Evolutionary conservation across 2,888 invertebrate genomes (phyloP).

Genomic region (Opisthograptis luteolata): DNA sequence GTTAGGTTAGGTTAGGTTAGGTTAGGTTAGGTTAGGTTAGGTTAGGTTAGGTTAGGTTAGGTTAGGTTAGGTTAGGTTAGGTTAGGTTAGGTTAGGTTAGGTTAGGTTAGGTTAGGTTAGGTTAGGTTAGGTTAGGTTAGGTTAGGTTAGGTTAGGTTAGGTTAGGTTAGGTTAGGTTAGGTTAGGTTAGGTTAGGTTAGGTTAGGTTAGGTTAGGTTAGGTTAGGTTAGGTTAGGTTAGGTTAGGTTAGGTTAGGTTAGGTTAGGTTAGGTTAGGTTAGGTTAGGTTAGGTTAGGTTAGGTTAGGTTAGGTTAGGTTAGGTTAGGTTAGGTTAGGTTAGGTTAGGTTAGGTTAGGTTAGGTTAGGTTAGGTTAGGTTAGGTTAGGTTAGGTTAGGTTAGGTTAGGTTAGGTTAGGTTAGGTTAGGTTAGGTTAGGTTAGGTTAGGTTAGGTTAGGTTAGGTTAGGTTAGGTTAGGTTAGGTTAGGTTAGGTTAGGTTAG

Average conservation of each 20-base stretch:
- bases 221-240: constrained; percentile 16
- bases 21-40: constrained; percentile 33
- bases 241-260: constrained; percentile 11
- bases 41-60: constrained; percentile 32
- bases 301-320: constrained; percentile 36
- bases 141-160: constrained; percentile 24
- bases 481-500: constrained; percentile 20
- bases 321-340: constrained; percentile 32
- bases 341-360: constrained; percentile 30
- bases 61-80: constrained; percentile 32
- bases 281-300: constrained; percentile 28
- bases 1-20: constrained; percentile 26
- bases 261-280: constrained; percentile 19
- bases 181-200: constrained; percentile 11
- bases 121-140: constrained; percentile 28
- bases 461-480: constrained; percentile 16
- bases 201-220: constrained; percentile 1
- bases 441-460: constrained; percentile 31
- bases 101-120: constrained; percentile 23
- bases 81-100: constrained; percentile 29
- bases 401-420: constrained; percentile 33
- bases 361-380: constrained; percentile 29
- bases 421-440: constrained; percentile 33
- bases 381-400: constrained; percentile 28
- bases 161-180: constrained; percentile 11